Evolutionary conservation across 2,113 vertebrate genomes (phyloP).

Genomic region (Oreochromis aureus): DNA sequence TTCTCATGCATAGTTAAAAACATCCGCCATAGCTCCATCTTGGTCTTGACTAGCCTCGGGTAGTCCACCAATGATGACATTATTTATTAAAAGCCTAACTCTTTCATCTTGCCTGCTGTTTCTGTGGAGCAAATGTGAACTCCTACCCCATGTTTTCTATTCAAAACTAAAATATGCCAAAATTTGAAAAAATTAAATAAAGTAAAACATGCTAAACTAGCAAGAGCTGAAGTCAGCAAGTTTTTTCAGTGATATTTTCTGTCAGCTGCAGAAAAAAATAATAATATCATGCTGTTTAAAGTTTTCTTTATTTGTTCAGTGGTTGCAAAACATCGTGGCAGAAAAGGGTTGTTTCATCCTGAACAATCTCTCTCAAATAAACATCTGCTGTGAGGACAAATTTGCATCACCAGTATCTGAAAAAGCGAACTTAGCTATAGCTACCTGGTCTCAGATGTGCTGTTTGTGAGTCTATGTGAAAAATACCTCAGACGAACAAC

Average conservation of each 20-base stretch:
- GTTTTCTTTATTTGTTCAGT: background rate
- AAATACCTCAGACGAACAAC: background rate
- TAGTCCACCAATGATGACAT: conserved; percentile 37
- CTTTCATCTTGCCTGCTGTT: conserved; percentile 23
- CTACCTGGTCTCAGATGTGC: background rate
- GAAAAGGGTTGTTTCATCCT: background rate
- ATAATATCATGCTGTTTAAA: background rate
- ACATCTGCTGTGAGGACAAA: background rate
- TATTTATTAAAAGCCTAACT: conserved; percentile 48
- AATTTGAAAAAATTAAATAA: background rate
- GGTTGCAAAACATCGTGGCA: background rate
- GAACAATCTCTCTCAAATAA: background rate
- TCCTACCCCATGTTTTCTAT: background rate
- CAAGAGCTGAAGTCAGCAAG: background rate
- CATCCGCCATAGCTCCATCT: background rate
- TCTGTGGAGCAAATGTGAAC: background rate
- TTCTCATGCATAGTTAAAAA: conserved; percentile 58
- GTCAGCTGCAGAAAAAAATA: background rate
- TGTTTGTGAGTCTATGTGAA: background rate
- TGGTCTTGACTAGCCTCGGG: conserved; percentile 27
- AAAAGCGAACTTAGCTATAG: background rate
- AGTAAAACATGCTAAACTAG: background rate
- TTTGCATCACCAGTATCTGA: background rate
- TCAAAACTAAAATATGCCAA: background rate
- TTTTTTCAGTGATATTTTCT: background rate